phyloP scores from a whole-genome alignment of 2,113 vertebrate genomes.

The Sapajus apella region DNA sequence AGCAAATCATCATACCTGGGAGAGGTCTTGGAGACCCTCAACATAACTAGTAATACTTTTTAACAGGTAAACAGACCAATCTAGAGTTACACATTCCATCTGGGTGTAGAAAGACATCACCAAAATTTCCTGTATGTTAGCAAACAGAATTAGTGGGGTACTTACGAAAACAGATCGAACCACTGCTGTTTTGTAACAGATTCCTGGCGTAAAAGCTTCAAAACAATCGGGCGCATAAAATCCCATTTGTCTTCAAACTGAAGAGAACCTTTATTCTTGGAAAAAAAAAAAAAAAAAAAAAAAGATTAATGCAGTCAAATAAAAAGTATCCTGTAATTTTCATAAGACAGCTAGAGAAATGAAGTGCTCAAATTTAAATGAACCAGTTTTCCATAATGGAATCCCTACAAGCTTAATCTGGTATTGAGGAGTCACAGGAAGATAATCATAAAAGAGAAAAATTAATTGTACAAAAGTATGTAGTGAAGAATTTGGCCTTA shows the following conservation, averaged over 20 bases:
- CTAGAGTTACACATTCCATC: background rate
- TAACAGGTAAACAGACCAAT: slow-evolving; percentile 13
- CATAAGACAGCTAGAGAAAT: slow-evolving; percentile 13
- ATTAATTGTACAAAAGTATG: background rate
- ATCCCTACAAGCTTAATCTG: slow-evolving; percentile 13
- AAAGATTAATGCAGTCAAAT: slow-evolving; percentile 58
- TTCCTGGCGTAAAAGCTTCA: slow-evolving; percentile 98
- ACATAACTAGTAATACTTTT: background rate
- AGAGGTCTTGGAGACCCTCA: background rate
- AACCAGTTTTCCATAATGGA: slow-evolving; percentile 28
- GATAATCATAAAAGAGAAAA: background rate
- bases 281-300: slow-evolving; percentile 48
- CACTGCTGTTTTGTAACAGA: slow-evolving; percentile 99
- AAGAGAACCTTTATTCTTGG: slow-evolving; percentile 98
- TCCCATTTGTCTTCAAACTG: slow-evolving; percentile 99
- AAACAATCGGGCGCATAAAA: slow-evolving; percentile 97
- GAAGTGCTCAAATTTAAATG: slow-evolving; percentile 11
- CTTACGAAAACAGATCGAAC: slow-evolving; percentile 99
- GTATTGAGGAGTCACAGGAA: slow-evolving; percentile 12
- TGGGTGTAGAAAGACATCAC: background rate
- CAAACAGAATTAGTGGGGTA: slow-evolving; percentile 76
- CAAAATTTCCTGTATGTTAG: slow-evolving; percentile 11
- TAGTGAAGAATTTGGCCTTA: background rate
- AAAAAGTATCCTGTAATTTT: slow-evolving; percentile 37
- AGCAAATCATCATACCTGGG: background rate